Base-by-base conservation (phyloP, 2,113 vertebrate species). In the Fregata magnificens region DNA sequence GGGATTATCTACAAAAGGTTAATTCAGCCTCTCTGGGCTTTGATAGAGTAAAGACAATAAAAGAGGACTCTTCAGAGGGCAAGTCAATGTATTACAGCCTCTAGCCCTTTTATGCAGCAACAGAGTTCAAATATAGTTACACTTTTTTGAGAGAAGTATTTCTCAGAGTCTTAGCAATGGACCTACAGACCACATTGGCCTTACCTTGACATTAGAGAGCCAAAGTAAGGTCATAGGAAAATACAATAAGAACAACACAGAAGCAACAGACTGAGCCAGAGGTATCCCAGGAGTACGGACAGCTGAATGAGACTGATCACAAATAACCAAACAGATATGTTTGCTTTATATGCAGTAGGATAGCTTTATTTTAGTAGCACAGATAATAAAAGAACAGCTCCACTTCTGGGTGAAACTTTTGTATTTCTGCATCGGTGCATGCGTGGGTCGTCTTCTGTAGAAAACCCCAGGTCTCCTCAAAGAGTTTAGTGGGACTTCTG, bases 371-470 rank as follows among this genome's bases (percentile, higher is more conserved):
- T 87, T 47, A 58, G 50, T 21, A 62, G 29, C 20, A 52, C 36
- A 93, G 40, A 13, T 55, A 88, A 58, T 38, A 52, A 78, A 83
- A 66, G 31, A 61, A n/a, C 6, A 80, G 16, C 18, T 25, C 15
- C 10, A 3, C 4, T 71, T 22, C 26, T 47, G 16, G 5, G 5
- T 65, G 29, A 56, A 72, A n/a, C 5, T 20, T 59, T 28, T 0
- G 0, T 71, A 21, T 66, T 42, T 90, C 61, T 82, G 18, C 28
- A 18, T 38, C 55, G 13, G 6, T 72, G 4, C 6, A 28, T 6
- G 2, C 1, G 1, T 0, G 1, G 22, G 5, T 80, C 82, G 47
- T 63, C 7, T 55, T 65, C 26, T 66, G 18, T 16, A n/a, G 31
- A 10, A 7, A 66, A 8, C 4, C 4, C 22, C 21, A 61, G 36